Evolutionary conservation across 2,888 invertebrate species (phyloP).

Genomic region (Cephus nigrinus): DNA sequence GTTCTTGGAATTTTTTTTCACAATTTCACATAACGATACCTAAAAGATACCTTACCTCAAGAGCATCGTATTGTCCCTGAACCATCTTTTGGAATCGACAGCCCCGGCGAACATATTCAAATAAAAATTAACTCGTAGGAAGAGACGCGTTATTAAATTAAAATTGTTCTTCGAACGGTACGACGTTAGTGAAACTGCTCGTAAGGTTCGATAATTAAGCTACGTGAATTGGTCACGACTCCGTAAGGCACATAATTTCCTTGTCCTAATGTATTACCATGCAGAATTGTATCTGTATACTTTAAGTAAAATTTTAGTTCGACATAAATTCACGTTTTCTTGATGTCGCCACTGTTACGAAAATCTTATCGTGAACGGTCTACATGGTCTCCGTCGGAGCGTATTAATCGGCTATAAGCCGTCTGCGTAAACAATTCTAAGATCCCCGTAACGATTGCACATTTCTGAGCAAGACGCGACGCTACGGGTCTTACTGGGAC

Average conservation of each 20-base stretch:
- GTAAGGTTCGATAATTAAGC: neutral
- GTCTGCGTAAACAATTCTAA: neutral
- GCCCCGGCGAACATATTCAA: conserved; percentile 72
- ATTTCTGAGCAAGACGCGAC: neutral
- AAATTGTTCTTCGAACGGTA: neutral
- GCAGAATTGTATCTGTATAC: neutral
- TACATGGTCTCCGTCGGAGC: neutral
- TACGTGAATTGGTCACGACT: neutral
- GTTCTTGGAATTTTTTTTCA: neutral
- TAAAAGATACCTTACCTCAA: conserved; percentile 53
- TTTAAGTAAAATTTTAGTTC: neutral
- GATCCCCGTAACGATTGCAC: neutral
- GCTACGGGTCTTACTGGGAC: conserved; percentile 28
- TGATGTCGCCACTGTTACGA: neutral
- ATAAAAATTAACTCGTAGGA: neutral
- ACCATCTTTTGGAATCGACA: conserved; percentile 72
- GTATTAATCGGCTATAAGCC: neutral
- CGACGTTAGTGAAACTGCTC: neutral
- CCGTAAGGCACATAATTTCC: neutral
- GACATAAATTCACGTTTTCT: neutral
- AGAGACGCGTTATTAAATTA: neutral
- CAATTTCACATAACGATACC: neutral
- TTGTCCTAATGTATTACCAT: neutral
- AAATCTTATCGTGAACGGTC: neutral
- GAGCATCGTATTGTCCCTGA: conserved; percentile 62